These are phyloP conservation scores for Microplitis mediator DNA, from an alignment of 1,140 invertebrate genomes.

Conservation along the genomic window DNA sequence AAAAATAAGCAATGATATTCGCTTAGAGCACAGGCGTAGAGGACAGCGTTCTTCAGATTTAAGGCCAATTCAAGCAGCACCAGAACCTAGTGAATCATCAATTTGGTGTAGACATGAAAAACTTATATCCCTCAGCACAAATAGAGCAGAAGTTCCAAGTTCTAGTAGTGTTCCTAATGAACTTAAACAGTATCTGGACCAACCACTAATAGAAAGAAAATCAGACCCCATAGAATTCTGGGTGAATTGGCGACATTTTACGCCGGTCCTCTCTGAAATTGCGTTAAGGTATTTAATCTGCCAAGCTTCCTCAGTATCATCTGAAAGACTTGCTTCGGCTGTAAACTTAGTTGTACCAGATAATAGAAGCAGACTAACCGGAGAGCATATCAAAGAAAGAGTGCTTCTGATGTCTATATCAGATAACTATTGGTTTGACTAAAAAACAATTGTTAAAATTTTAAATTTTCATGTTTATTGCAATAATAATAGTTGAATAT, in stretches of 20 bases:
- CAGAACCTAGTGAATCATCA: background rate
- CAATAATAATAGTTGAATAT: no score
- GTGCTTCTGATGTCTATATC: background rate
- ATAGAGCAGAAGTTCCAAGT: background rate
- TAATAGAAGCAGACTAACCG: background rate
- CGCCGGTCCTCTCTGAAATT: background rate
- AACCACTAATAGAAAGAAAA: background rate
- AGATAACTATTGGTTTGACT: background rate
- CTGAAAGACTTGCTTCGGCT: background rate
- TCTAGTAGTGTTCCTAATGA: background rate
- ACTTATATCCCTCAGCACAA: background rate
- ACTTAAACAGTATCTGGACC: background rate
- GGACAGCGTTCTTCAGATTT: background rate
- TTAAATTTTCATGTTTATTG: no score
- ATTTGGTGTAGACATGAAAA: background rate
- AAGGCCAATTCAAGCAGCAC: background rate
- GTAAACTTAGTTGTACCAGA: background rate
- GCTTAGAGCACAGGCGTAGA: background rate
- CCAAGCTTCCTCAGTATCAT: background rate
- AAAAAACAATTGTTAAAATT: background rate
- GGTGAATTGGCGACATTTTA: no score
- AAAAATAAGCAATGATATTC: background rate
- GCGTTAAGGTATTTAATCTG: background rate
- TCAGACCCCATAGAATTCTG: no score
- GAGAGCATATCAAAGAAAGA: background rate